phyloP scores from a whole-genome alignment of 2,888 invertebrate genomes.

The Gandaritis pyraliata region DNA sequence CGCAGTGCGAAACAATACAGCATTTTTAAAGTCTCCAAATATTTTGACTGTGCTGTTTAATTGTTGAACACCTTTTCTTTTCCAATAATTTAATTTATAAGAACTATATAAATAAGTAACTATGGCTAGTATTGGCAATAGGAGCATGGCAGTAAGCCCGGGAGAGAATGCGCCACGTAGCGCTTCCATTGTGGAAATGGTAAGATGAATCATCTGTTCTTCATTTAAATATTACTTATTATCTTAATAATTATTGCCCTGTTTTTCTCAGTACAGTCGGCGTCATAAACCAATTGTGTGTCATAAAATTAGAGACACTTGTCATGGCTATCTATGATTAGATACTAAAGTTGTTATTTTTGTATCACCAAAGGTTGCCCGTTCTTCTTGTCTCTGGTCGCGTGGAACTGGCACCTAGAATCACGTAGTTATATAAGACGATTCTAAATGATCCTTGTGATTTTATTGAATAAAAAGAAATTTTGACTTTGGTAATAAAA shows the following conservation, averaged over 20 bases:
- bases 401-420: too few relatives aligned
- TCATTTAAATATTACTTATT: background rate
- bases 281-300: too few relatives aligned
- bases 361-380: too few relatives aligned
- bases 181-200: conserved; percentile 7
- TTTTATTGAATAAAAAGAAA: too few relatives aligned
- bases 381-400: too few relatives aligned
- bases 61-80: conserved; percentile 36
- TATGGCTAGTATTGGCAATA: background rate
- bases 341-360: too few relatives aligned
- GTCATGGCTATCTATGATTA: too few relatives aligned
- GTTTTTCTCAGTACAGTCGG: background rate
- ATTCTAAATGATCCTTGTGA: too few relatives aligned
- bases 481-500: too few relatives aligned
- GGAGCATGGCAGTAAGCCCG: background rate
- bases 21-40: conserved; percentile 49
- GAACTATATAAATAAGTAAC: conserved; percentile 26
- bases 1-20: conserved; percentile 44
- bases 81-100: conserved; percentile 41
- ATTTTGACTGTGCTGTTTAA: conserved; percentile 34
- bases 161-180: background rate
- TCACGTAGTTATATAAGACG: too few relatives aligned
- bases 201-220: background rate
- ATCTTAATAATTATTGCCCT: background rate
- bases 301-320: too few relatives aligned